phyloP scores from a whole-genome alignment of 2,888 invertebrate species.

The Pardosa pseudoannulata region DNA sequence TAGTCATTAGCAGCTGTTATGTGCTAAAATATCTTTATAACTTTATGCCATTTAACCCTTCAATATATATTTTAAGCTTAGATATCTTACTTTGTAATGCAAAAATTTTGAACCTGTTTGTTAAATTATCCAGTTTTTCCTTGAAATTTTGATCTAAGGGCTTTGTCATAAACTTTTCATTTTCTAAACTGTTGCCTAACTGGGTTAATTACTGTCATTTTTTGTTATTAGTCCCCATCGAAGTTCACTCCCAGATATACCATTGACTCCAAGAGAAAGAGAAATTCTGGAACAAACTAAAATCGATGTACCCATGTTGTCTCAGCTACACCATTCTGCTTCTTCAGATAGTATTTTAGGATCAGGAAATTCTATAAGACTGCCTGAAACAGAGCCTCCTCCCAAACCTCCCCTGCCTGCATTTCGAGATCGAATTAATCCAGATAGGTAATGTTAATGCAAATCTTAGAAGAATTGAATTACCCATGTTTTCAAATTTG shows the following conservation, averaged over 20 bases:
- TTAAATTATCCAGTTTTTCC: too few relatives aligned
- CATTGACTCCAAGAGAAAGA: slow-evolving; percentile 77
- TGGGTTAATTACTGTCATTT: too few relatives aligned
- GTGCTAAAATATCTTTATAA: too few relatives aligned
- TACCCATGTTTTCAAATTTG: neutral
- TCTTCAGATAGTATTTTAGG: slow-evolving; percentile 76
- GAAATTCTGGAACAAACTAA: slow-evolving; percentile 78
- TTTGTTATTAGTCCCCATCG: slow-evolving; percentile 58
- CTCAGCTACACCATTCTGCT: slow-evolving; percentile 75
- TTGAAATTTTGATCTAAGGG: too few relatives aligned
- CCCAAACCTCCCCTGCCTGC: slow-evolving; percentile 92
- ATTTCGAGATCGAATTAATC: slow-evolving; percentile 49
- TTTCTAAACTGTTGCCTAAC: too few relatives aligned
- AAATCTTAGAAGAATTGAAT: neutral
- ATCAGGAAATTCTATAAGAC: slow-evolving; percentile 64
- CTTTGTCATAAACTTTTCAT: too few relatives aligned
- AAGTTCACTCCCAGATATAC: slow-evolving; percentile 77
- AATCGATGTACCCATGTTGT: slow-evolving; percentile 61
- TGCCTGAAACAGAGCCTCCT: slow-evolving; percentile 78
- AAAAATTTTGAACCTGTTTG: too few relatives aligned
- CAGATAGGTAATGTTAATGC: slow-evolving; percentile 57
- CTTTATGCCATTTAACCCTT: too few relatives aligned
- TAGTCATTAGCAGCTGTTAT: too few relatives aligned
- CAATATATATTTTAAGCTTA: too few relatives aligned
- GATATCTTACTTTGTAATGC: too few relatives aligned